These are phyloP conservation scores for Climacteris rufus DNA, from an alignment of 2,113 vertebrate genomes.

Conservation along the genomic window DNA sequence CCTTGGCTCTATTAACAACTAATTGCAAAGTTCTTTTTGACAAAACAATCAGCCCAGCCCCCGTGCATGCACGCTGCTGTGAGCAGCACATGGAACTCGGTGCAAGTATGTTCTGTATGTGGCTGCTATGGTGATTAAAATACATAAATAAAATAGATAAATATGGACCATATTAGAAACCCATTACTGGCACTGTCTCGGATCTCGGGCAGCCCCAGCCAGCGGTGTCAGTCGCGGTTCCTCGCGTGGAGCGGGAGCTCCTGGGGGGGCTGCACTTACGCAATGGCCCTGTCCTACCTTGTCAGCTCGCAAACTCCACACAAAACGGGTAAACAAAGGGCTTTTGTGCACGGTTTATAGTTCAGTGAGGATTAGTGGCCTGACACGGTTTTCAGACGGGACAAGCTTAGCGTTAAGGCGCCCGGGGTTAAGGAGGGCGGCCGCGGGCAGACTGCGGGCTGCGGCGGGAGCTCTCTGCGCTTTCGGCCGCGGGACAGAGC, in stretches of 20 bases:
- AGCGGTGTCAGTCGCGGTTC: background rate
- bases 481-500: fast-evolving
- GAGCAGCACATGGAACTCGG: background rate
- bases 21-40: background rate
- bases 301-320: background rate
- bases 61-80: background rate
- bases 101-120: constrained; percentile 30
- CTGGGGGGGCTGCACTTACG: background rate
- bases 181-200: constrained; percentile 14
- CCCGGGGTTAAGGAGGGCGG: background rate
- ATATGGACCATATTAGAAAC: constrained; percentile 58
- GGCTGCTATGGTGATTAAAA: constrained; percentile 52
- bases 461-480: fast-evolving
- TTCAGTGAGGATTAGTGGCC: background rate
- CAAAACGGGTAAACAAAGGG: background rate
- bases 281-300: constrained; percentile 4
- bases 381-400: background rate
- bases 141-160: constrained; percentile 40
- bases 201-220: background rate
- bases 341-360: constrained; percentile 1
- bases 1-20: background rate
- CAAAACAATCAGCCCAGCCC: background rate
- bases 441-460: background rate
- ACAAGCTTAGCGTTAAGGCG: background rate
- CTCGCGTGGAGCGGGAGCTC: background rate